Conservation (phyloP, 2,888 invertebrate genomes). For the Xylophagus ater region DNA sequence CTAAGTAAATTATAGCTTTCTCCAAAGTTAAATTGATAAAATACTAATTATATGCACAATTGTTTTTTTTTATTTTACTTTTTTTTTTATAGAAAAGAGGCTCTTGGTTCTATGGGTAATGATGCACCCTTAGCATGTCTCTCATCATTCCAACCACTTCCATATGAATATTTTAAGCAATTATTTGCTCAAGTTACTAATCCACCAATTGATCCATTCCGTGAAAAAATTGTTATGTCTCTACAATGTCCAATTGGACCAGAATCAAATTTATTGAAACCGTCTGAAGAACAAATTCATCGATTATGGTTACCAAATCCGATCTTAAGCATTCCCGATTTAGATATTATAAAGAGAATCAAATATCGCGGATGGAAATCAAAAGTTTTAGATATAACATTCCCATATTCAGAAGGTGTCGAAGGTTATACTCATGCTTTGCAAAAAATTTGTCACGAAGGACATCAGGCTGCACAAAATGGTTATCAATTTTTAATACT, state of each 20-base stretch:
- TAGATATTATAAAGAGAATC: conserved; percentile 75
- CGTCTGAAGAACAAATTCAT: conserved; percentile 74
- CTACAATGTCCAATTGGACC: conserved; percentile 95
- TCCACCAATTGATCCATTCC: conserved; percentile 98
- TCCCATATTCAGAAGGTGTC: conserved; percentile 62
- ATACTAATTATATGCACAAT: not conserved
- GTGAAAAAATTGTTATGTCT: conserved; percentile 97
- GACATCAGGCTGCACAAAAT: conserved; percentile 62
- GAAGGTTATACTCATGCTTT: conserved; percentile 69
- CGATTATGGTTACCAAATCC: conserved; percentile 90
- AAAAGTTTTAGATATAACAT: conserved; percentile 80
- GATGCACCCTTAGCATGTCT: conserved; percentile 96
- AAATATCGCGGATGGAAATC: conserved; percentile 80
- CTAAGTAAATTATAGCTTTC: conserved; percentile 55
- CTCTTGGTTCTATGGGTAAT: conserved; percentile 98
- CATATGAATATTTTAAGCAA: conserved; percentile 98
- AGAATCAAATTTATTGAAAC: conserved; percentile 85
- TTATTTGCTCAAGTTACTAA: conserved; percentile 98
- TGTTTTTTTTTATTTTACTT: not conserved
- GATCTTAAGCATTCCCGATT: conserved; percentile 80
- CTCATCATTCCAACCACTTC: conserved; percentile 86
- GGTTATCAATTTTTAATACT: conserved; percentile 79
- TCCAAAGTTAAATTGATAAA: not conserved
- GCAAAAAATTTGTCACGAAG: conserved; percentile 66
- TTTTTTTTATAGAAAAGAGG: conserved; percentile 68